A percentile compares a stretch with the other conserved stretches of the same genome.
phyloP scores from a whole-genome alignment of 1,140 invertebrate genomes.

The Aethina tumida region DNA sequence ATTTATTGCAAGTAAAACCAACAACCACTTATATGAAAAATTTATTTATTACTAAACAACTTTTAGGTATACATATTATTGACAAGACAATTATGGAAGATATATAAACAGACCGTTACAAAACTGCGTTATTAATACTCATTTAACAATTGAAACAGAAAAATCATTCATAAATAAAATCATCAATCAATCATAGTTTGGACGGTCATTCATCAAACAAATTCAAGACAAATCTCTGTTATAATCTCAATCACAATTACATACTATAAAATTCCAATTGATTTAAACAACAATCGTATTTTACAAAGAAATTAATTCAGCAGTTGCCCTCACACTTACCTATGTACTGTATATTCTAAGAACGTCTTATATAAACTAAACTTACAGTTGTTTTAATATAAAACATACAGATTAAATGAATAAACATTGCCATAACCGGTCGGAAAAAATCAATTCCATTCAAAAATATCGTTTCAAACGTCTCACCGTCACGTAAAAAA shows the following conservation, averaged over 20 bases:
- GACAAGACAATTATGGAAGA: constrained; percentile 26
- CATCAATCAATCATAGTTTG: constrained; percentile 4
- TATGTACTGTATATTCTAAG: constrained; percentile 6
- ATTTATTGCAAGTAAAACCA: background rate
- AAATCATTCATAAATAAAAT: constrained; percentile 7
- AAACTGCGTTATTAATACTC: constrained; percentile 15
- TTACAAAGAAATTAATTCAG: constrained; percentile 5
- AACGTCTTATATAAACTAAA: background rate
- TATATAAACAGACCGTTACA: constrained; percentile 22
- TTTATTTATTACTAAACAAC: constrained; percentile 21
- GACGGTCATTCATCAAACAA: constrained; percentile 4
- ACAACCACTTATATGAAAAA: constrained; percentile 16
- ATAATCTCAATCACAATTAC: constrained; percentile 5
- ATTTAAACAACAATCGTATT: constrained; percentile 5
- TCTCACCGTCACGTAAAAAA: background rate
- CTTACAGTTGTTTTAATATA: constrained; percentile 1
- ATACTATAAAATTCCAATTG: constrained; percentile 3
- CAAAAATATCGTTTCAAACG: background rate
- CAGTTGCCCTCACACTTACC: constrained; percentile 2
- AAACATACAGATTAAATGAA: background rate
- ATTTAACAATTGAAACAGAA: constrained; percentile 8
- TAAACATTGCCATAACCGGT: background rate
- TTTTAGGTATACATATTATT: constrained; percentile 22
- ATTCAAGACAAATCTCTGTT: background rate
- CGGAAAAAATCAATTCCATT: constrained; percentile 7